Evolutionary conservation across 2,888 invertebrate species (phyloP), one percentile per base, ranked within the genome.

Genomic region (Spisula solida): DNA sequence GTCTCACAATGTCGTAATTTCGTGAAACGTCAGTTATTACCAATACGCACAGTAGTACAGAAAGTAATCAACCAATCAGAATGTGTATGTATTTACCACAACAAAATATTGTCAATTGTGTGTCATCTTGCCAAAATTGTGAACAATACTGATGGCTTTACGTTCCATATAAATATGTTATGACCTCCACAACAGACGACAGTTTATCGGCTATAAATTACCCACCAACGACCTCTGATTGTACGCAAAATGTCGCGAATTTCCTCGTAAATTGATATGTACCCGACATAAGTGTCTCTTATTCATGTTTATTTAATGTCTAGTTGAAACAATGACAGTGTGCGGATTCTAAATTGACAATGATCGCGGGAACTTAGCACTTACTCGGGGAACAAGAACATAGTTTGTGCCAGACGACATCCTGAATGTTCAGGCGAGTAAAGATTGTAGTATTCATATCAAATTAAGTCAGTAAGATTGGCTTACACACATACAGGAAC

Each of bases 271-370:
- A 75, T 31, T 75, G 75, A 75, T 34, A 75, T 18, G 12, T 75
- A 75, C 18, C n/a, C 75, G 31, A 31, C 16, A 31, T 75, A 34
- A 75, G 31, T 16, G 18, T 75, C 31, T 75, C 16, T 31, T 14
- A 75, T 75, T 25, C 34, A 75, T 75, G 75, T 34, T 34, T 14
- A 31, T 34, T 34, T 75, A 75, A 75, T 75, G 75, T 34, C 14
- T 34, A 75, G 75, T 75, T 75, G 75, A 75, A 75, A 75, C 75
- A 75, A 75, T 75, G 18, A 75, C 31, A 29, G 31, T 34, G 75
- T 75, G 16, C 16, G 14, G 6, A 31, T 34, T 16, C 25, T 31
- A 75, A 25, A 16, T 31, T 16, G 75, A 75, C 31, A 34, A 14
- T 75, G 34, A 75, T 75, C 75, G 10, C 31, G 6, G 14, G 34